Evolutionary conservation across 2,888 invertebrate genomes (phyloP).

Genomic region (Patella caerulea): DNA sequence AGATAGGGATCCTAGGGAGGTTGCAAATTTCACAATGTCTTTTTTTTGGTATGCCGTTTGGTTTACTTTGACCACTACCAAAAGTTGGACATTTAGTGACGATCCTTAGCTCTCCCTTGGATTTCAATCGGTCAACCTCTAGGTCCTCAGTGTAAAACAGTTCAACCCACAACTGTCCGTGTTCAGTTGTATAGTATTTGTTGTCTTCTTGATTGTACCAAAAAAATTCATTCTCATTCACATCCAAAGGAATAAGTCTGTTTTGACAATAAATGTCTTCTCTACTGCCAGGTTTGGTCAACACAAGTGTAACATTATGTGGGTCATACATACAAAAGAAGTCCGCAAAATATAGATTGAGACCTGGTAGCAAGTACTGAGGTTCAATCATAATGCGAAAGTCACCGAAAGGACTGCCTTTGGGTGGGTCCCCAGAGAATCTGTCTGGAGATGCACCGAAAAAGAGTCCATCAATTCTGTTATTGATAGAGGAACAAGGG

Average conservation of each 20-base stretch:
- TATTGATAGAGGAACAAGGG: constrained; percentile 6
- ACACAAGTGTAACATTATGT: constrained; percentile 13
- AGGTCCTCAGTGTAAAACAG: constrained; percentile 18
- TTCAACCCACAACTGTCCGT: background rate
- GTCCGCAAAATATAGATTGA: constrained; percentile 17
- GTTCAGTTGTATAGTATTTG: background rate
- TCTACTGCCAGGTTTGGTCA: constrained; percentile 10
- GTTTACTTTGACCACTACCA: background rate
- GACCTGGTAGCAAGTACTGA: background rate
- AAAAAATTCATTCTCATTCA: constrained; percentile 9
- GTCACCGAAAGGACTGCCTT: constrained; percentile 2
- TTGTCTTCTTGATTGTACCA: background rate
- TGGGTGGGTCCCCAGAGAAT: background rate
- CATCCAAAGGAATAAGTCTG: constrained; percentile 3
- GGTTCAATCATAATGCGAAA: background rate
- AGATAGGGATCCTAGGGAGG: background rate
- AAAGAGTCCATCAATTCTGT: constrained; percentile 13
- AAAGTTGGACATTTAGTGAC: background rate
- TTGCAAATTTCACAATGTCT: constrained; percentile 3
- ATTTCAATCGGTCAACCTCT: background rate
- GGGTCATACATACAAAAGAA: constrained; percentile 4
- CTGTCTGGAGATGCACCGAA: constrained; percentile 1
- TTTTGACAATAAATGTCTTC: constrained; percentile 6
- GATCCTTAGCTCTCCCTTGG: background rate
- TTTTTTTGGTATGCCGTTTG: background rate